phyloP scores from a whole-genome alignment of 2,113 vertebrate species.

The Cyanoramphus novaezelandiae region DNA sequence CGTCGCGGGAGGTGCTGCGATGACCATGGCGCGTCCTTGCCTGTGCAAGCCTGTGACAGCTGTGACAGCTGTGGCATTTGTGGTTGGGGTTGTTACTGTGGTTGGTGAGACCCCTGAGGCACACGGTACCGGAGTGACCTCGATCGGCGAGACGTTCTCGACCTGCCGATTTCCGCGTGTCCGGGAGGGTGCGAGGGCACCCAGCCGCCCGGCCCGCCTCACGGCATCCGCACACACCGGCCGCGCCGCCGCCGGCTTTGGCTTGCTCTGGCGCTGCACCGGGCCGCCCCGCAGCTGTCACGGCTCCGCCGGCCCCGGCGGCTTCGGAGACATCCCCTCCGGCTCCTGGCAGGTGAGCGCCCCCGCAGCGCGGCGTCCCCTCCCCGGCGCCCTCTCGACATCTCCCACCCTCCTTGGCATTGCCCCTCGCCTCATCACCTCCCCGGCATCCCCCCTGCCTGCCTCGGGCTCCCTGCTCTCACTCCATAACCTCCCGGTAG shows the following conservation, averaged over 20 bases:
- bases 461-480: not conserved
- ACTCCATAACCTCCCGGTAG: not conserved
- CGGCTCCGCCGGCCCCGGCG: conserved; percentile 82
- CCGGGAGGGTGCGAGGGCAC: too few species aligned
- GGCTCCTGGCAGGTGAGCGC: conserved; percentile 88
- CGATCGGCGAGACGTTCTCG: too few species aligned
- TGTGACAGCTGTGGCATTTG: too few species aligned
- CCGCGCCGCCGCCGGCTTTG: conserved; percentile 82
- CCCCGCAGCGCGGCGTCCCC: not conserved
- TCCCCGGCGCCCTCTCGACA: not conserved
- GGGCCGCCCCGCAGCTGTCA: conserved; percentile 82
- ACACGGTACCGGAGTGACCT: too few species aligned
- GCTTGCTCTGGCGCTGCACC: conserved; percentile 88
- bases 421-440: not conserved
- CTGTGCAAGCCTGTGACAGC: too few species aligned
- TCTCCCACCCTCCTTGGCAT: not conserved
- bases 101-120: too few species aligned
- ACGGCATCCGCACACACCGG: too few species aligned
- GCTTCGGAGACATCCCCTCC: conserved; percentile 86
- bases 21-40: too few species aligned
- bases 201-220: too few species aligned
- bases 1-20: too few species aligned
- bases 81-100: too few species aligned
- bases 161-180: too few species aligned
- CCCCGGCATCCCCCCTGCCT: not conserved